Percentiles rank a stretch among this genome's conserved stretches.
These are phyloP conservation scores for Zaprionus gabonicus DNA, from an alignment of 1,140 invertebrate genomes.

Conservation along the genomic window DNA sequence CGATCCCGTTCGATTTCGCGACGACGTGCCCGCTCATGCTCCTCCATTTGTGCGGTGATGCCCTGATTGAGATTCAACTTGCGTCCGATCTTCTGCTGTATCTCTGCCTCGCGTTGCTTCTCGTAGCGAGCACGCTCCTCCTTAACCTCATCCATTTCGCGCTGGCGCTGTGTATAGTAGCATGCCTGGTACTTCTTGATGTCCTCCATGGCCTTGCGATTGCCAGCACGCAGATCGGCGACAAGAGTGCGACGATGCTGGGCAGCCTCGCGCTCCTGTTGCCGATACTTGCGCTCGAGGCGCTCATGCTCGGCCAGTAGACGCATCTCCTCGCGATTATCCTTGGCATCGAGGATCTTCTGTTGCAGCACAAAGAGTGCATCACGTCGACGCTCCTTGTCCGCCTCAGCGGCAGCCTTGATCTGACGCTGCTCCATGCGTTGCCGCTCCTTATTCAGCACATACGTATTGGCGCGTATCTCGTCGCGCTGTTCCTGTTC, in stretches of 20 bases:
- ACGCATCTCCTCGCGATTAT: conserved; percentile 72
- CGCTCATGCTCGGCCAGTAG: conserved; percentile 64
- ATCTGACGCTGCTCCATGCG: conserved; percentile 34
- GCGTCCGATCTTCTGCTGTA: conserved; percentile 28
- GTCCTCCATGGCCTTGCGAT: conserved; percentile 56
- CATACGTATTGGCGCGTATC: conserved; percentile 54
- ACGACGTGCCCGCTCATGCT: conserved; percentile 55
- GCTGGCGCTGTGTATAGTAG: conserved; percentile 55
- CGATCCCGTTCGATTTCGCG: conserved; percentile 52
- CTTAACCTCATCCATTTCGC: conserved; percentile 51
- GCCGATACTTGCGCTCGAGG: conserved; percentile 63
- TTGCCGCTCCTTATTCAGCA: conserved; percentile 55
- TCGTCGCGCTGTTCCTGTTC: conserved; percentile 67
- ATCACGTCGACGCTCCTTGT: conserved; percentile 49
- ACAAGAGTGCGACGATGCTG: conserved; percentile 43
- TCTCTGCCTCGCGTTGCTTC: conserved; percentile 46
- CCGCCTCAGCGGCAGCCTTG: conserved; percentile 52
- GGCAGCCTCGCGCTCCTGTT: conserved; percentile 53
- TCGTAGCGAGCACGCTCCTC: conserved; percentile 36
- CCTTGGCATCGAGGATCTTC: conserved; percentile 64
- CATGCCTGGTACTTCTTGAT: conserved; percentile 58
- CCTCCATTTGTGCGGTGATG: conserved; percentile 64
- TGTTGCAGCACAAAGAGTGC: conserved; percentile 55
- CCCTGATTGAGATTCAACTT: conserved; percentile 47
- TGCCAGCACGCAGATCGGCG: conserved; percentile 52